A percentile compares a stretch with the other conserved stretches of the same genome.
Evolutionary conservation across 1,140 invertebrate species (phyloP).

Genomic region (Drosophila ficusphila): DNA sequence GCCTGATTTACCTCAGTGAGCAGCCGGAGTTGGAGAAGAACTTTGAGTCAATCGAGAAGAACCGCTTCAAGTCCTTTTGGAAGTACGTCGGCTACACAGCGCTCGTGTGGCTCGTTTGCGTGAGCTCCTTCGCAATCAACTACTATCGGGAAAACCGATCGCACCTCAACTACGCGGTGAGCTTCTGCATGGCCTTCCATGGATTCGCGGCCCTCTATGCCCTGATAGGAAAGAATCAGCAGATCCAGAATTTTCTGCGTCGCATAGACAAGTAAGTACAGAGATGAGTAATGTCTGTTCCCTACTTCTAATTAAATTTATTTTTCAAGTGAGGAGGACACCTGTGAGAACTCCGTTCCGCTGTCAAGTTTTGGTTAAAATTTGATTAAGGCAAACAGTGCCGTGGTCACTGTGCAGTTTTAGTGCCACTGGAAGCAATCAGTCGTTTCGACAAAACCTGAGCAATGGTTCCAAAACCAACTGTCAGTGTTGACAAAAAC

Average conservation of each 20-base stretch:
- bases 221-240: constrained; percentile 71
- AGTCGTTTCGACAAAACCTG: constrained; percentile 4
- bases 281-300: too few species aligned
- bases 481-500: constrained; percentile 21
- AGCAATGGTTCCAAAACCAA: neutral
- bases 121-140: constrained; percentile 72
- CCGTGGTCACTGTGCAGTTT: constrained; percentile 6
- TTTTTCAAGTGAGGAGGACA: constrained; percentile 65
- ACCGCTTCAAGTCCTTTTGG: constrained; percentile 77
- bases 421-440: constrained; percentile 4
- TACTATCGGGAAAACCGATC: constrained; percentile 67
- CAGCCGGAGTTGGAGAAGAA: constrained; percentile 53
- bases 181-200: constrained; percentile 68
- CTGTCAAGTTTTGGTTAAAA: constrained; percentile 54
- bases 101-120: constrained; percentile 63
- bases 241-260: constrained; percentile 71
- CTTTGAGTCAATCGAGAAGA: constrained; percentile 61
- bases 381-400: constrained; percentile 4
- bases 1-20: constrained; percentile 64
- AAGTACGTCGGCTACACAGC: constrained; percentile 73
- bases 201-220: constrained; percentile 77
- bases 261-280: constrained; percentile 70
- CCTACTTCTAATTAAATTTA: neutral
- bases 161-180: constrained; percentile 76
- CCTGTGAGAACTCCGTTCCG: constrained; percentile 66